Base-by-base conservation (phyloP, 2,888 invertebrate genomes). In the Oscheius sp. region DNA sequence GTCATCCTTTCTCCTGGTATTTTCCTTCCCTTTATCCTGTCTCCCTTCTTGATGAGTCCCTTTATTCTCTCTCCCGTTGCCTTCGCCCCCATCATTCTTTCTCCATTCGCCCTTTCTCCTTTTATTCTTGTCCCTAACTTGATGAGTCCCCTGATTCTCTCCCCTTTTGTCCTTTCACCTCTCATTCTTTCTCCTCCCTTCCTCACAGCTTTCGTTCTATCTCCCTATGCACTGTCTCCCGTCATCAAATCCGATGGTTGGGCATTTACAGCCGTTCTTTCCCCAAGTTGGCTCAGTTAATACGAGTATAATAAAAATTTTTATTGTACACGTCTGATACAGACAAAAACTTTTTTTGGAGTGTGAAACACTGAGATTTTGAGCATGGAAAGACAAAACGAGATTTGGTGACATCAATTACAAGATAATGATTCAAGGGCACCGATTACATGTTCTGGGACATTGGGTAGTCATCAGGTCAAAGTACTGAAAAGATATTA, bases 101-200 rank as follows among this genome's bases (percentile, higher is more conserved):
- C 71, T 9, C 75, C 75, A 1, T 74, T 73, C 50, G 65, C 63
- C 0, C 47, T 80, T 2, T 72, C 72, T n/a, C 78, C 80, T 0
- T 71, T 76, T 41, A 72, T 76, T 33, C 26, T 26, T 5, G 56
- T 68, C 9, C 76, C 76, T 6, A 71, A 69, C 28, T 24, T 59
- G 6, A 38, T 76, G 14, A 45, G 72, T 24, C 76, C 74, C 9
- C 14, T 78, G 36, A 69, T 78, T 20, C 62, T 79, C 14, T 73
- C 76, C 0, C 79, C 79, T 2, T 79, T 78, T 62, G 71, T 77
- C 2, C 33, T 76, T 6, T 73, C 77, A 5, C 80, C 80, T 0
- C 33, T 74, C 22, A 71, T 77, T 28, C 63, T 74, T 17, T 75
- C 72, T n/a, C 75, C 74, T 44, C 71, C 70, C 0, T 67, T 61